Conservation (phyloP, 2,888 invertebrate species). For the Bombyx huttoni region DNA sequence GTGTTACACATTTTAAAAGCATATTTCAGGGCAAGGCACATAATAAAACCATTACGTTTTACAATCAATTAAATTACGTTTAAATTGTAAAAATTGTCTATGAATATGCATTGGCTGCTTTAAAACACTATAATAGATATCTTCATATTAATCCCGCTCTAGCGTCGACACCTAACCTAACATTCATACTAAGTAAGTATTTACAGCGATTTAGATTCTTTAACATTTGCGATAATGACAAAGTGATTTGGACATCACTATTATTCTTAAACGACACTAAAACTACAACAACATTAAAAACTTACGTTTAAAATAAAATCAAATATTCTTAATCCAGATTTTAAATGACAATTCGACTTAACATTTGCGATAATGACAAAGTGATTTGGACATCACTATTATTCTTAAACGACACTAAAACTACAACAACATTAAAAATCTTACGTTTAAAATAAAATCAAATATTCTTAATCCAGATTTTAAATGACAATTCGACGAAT, state of each 20-base stretch:
- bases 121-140: no score
- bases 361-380: not conserved
- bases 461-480: no score
- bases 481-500: no score
- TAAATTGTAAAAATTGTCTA: not conserved
- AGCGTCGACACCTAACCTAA: not conserved
- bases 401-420: not conserved
- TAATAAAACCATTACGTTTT: constrained; percentile 3
- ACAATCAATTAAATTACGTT: not conserved
- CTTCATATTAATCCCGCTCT: not conserved
- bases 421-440: not conserved
- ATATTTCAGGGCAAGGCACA: not conserved
- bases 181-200: not conserved
- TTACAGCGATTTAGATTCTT: not conserved
- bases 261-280: not conserved
- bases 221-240: not conserved
- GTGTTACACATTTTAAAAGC: not conserved
- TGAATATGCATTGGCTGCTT: not conserved
- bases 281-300: not conserved
- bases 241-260: not conserved
- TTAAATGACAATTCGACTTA: no score
- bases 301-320: not conserved
- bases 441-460: not conserved
- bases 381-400: not conserved
- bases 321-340: no score